Conservation (phyloP, 2,113 vertebrate genomes). For the Baryphthengus martii region DNA sequence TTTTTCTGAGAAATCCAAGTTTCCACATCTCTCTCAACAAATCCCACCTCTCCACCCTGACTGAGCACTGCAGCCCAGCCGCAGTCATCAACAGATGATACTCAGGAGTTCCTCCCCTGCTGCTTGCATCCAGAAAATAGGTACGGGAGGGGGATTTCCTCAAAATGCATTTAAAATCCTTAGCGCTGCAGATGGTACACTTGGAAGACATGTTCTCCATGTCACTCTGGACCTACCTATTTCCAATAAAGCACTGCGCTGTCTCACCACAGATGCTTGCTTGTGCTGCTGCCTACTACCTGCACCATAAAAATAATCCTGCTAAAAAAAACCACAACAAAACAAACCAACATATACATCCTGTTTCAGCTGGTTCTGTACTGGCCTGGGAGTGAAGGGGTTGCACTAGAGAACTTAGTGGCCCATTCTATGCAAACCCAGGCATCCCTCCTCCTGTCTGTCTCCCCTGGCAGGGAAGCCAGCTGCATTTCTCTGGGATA, state of each 20-base stretch:
- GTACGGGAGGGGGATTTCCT: background rate
- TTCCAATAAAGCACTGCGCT: background rate
- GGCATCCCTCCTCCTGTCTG: background rate
- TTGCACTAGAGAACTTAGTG: background rate
- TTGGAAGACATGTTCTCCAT: fast-evolving
- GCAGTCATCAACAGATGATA: background rate
- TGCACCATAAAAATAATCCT: background rate
- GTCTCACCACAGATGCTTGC: background rate
- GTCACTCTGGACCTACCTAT: background rate
- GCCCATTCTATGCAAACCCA: background rate
- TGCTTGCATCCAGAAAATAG: background rate
- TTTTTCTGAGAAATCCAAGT: background rate
- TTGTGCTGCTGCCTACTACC: background rate
- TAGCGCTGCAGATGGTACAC: background rate
- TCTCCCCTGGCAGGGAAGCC: fast-evolving
- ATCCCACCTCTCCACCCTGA: background rate
- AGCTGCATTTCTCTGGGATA: background rate
- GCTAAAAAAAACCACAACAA: background rate
- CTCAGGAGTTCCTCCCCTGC: background rate
- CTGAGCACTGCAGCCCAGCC: background rate
- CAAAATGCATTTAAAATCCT: background rate
- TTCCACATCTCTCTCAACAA: background rate
- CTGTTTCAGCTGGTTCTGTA: background rate
- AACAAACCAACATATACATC: no score
- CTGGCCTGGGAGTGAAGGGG: background rate